Evolutionary conservation across 2,797 vertebrate genomes (phyloP).

Genomic region (Spondyliosoma cantharus): DNA sequence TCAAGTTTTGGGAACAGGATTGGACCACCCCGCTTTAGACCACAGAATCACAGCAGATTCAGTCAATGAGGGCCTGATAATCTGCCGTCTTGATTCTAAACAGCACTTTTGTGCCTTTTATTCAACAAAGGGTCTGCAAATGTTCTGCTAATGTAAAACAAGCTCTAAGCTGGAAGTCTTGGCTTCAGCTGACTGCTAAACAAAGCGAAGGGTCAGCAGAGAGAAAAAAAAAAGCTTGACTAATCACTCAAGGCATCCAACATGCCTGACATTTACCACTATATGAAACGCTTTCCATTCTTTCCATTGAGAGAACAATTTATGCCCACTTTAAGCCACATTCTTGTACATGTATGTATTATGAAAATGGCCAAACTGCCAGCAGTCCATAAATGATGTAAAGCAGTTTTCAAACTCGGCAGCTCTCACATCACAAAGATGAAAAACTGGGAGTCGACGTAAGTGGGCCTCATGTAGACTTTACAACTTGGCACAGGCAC

Average conservation of each 20-base stretch:
- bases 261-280: slow-evolving; percentile 26
- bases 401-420: slow-evolving; percentile 59
- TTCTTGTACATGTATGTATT: slow-evolving; percentile 45
- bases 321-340: slow-evolving; percentile 36
- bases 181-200: slow-evolving; percentile 24
- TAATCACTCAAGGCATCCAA: slow-evolving; percentile 29
- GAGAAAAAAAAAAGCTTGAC: not conserved
- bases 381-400: slow-evolving; percentile 62
- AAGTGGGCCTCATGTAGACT: slow-evolving; percentile 63
- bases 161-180: slow-evolving; percentile 14
- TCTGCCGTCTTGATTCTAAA: slow-evolving; percentile 32
- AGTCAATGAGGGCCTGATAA: slow-evolving; percentile 18
- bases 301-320: slow-evolving; percentile 42
- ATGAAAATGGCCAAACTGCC: slow-evolving; percentile 48
- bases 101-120: slow-evolving; percentile 32
- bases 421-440: slow-evolving; percentile 57
- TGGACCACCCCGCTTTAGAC: not conserved
- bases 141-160: slow-evolving; percentile 34
- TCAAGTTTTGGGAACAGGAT: too few species aligned
- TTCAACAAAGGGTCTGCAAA: slow-evolving; percentile 45
- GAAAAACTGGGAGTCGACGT: slow-evolving; percentile 62
- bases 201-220: slow-evolving; percentile 8
- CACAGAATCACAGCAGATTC: slow-evolving; percentile 18
- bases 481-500: slow-evolving; percentile 71
- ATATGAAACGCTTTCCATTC: slow-evolving; percentile 39